A percentile compares a stretch with the other conserved stretches of the same genome.
Conservation (phyloP, 1,140 invertebrate species). For the Schlechtendalia chinensis region DNA sequence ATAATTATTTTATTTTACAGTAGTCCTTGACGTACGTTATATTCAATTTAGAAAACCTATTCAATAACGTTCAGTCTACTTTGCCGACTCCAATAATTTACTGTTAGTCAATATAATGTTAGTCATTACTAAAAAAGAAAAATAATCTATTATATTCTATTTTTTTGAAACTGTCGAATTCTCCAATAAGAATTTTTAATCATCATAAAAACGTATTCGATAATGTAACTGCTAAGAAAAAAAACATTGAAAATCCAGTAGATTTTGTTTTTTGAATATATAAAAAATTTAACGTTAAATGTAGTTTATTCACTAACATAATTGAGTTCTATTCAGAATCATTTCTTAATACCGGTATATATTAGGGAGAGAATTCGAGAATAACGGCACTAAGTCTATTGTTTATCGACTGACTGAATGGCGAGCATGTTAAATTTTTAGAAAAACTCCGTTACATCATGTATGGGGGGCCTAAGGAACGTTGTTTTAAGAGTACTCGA, state of each 20-base stretch:
- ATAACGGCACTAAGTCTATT: constrained; percentile 16
- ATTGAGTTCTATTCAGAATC: constrained; percentile 25
- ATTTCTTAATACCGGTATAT: constrained; percentile 12
- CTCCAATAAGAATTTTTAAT: no score
- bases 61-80: no score
- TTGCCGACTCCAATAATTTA: no score
- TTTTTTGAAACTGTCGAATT: no score
- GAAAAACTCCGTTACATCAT: constrained; percentile 40
- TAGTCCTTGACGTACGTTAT: no score
- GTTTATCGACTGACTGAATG: constrained; percentile 8
- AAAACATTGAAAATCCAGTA: not conserved
- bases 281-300: not conserved
- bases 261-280: not conserved
- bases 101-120: no score
- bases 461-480: not conserved
- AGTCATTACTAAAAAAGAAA: no score
- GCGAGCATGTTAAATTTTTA: constrained; percentile 10
- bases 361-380: constrained; percentile 1
- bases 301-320: not conserved
- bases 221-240: no score
- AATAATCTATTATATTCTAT: no score
- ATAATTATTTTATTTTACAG: no score
- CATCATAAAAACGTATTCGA: no score
- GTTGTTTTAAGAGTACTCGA: constrained; percentile 37
- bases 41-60: no score